Percentiles rank a stretch among this genome's conserved stretches.
These are phyloP conservation scores for Archegozetes longisetosus DNA, from an alignment of 1,140 invertebrate species.

Conservation along the genomic window DNA sequence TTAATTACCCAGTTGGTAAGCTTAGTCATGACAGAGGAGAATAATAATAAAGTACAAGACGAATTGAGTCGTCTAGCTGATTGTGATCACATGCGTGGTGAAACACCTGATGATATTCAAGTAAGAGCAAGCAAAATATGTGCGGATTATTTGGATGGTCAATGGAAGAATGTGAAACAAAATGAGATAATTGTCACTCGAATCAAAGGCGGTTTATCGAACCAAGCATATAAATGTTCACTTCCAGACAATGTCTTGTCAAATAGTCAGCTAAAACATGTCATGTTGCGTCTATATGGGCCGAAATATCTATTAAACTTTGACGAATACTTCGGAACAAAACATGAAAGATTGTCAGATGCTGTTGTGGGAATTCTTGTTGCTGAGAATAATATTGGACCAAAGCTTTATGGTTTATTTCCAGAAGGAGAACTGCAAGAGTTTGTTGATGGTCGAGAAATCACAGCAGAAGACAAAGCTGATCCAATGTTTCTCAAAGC, in stretches of 20 bases:
- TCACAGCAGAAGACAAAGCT: not conserved
- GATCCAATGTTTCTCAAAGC: not conserved
- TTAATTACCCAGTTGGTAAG: too few relatives aligned
- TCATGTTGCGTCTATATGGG: too few relatives aligned
- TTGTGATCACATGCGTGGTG: too few relatives aligned
- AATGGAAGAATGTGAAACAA: not conserved
- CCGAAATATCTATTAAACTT: too few relatives aligned
- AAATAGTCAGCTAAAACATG: too few relatives aligned
- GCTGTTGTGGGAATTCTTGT: too few relatives aligned
- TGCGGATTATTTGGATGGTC: not conserved
- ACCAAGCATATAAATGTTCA: not conserved
- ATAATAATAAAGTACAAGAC: too few relatives aligned
- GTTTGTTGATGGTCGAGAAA: conserved; percentile 44
- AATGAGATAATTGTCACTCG: not conserved
- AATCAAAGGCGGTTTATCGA: not conserved
- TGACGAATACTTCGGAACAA: too few relatives aligned
- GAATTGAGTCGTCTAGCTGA: too few relatives aligned
- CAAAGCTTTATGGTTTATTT: conserved; percentile 83
- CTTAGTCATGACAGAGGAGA: too few relatives aligned
- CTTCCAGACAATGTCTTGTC: too few relatives aligned
- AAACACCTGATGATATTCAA: not conserved
- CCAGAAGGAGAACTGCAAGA: conserved; percentile 85
- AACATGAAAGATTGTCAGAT: too few relatives aligned
- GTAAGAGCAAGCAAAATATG: not conserved
- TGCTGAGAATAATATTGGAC: conserved; percentile 77